A percentile compares a stretch with the other conserved stretches of the same genome.
phyloP scores from a whole-genome alignment of 2,797 vertebrate species.

The Erethizon dorsatum region DNA sequence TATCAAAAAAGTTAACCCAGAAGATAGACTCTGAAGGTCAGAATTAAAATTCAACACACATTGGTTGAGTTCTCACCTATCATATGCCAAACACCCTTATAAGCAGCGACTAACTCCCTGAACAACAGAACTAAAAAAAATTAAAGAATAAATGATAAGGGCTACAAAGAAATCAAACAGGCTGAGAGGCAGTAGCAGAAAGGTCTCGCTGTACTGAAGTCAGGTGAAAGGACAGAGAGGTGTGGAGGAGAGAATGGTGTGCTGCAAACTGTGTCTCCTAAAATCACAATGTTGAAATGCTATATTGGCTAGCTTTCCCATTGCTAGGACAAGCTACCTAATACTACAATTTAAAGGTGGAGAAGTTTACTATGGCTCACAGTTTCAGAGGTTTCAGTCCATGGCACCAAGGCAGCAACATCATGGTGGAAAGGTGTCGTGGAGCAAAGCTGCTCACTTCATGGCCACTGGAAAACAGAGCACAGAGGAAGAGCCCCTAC shows the following conservation, averaged over 20 bases:
- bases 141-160: neutral
- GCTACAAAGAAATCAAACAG: neutral
- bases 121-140: neutral
- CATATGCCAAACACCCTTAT: neutral
- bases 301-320: no score
- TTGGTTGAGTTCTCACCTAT: neutral
- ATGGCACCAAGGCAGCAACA: neutral
- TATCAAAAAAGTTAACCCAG: neutral
- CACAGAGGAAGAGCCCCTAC: no score
- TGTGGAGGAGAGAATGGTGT: neutral
- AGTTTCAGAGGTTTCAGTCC: neutral
- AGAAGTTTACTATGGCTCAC: neutral
- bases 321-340: neutral
- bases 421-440: no score
- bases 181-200: fast-evolving
- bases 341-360: neutral
- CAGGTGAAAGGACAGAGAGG: neutral
- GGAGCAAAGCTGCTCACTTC: neutral
- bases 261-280: neutral
- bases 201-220: neutral
- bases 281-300: neutral
- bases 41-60: neutral
- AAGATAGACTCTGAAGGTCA: neutral
- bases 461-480: neutral
- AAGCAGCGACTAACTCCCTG: neutral